Evolutionary conservation across 2,113 vertebrate genomes (phyloP).

Genomic region (Lagopus leucura): DNA sequence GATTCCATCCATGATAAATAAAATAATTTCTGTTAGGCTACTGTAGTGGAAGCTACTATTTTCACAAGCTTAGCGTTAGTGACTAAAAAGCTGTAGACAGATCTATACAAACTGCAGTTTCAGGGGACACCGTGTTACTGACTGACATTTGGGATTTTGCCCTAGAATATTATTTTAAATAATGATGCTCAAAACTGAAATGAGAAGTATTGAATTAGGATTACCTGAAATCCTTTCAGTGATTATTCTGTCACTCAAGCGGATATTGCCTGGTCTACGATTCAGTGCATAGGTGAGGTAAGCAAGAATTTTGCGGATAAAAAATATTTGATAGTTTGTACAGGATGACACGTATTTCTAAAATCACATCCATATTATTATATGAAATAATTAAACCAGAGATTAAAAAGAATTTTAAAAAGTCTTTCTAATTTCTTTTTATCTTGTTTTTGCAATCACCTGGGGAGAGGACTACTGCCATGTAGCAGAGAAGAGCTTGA

Average conservation of each 20-base stretch:
- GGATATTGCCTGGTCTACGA: background rate
- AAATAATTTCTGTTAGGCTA: background rate
- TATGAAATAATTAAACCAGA: background rate
- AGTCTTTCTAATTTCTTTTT: background rate
- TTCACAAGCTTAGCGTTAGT: background rate
- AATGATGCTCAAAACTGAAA: background rate
- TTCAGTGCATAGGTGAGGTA: background rate
- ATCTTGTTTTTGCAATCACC: background rate
- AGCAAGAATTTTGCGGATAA: background rate
- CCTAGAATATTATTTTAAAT: background rate
- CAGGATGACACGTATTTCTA: background rate
- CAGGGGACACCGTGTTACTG: background rate
- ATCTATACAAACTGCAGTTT: background rate
- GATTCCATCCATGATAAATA: background rate
- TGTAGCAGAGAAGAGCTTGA: background rate
- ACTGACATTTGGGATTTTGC: background rate
- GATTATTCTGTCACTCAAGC: background rate
- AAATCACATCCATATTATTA: background rate
- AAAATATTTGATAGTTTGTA: background rate
- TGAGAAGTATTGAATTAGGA: background rate
- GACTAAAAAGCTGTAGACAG: background rate
- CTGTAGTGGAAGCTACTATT: background rate
- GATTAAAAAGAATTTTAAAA: background rate
- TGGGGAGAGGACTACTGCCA: background rate
- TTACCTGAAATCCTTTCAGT: conserved; percentile 9